Evolutionary conservation across 1,140 invertebrate genomes (phyloP), one percentile per base, ranked within the genome.

Genomic region (Ceratosolen solmsi): DNA sequence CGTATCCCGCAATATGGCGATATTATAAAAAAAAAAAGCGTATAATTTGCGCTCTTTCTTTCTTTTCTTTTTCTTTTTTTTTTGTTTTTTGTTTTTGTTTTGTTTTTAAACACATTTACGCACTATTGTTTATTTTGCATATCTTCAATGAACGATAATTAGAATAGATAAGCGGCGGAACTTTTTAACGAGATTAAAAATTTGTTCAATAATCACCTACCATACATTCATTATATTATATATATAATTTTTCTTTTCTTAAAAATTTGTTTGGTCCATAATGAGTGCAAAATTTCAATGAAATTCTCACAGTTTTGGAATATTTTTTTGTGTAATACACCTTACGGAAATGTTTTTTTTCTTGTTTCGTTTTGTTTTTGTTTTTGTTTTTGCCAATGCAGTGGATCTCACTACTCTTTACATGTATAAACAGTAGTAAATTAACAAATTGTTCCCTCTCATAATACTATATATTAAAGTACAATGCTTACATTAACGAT

Each of bases 311-410:
- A 36, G 22, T 56, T 51, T 68, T 58, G 27, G 49, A 58, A 56
- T 74, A 46, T 75, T 25, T 36, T n/a, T n/a, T 13, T 25, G 20
- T 63, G 51, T 46, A 74, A 70, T 75, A 56, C 11, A 65, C 60
- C 80, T 72, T 72, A 77, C 80, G 80, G 72, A 82, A 82, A 77
- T 71, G 46, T 25, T n/a, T 77, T n/a, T n/a, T n/a, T n/a, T n/a
- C n/a, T n/a, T n/a, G n/a, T n/a, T n/a, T n/a, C n/a, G n/a, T n/a
- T n/a, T n/a, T n/a, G n/a, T n/a, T n/a, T n/a, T n/a, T n/a, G n/a
- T n/a, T n/a, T n/a, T n/a, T n/a, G n/a, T n/a, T n/a, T 60, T 49
- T 72, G n/a, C 9, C 51, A 68, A 77, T 54, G 49, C 22, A 58
- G 20, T 75, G 46, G n/a, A 70, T 56, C 68, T 41, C 73, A 22